Evolutionary conservation across 2,888 invertebrate genomes (phyloP).

Genomic region (Pheosia gnoma): DNA sequence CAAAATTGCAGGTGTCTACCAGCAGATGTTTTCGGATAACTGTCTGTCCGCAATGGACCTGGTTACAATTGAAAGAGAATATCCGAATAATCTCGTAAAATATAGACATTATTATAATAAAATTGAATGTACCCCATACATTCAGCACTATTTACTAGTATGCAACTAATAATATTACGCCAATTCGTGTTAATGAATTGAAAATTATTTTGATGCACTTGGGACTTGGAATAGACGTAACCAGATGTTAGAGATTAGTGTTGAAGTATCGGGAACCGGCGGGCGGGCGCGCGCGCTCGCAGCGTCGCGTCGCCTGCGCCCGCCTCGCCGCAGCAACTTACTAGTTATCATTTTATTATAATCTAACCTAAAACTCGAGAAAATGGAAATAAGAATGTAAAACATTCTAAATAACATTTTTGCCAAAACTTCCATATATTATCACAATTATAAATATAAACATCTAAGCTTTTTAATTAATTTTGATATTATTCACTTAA

Average conservation of each 20-base stretch:
- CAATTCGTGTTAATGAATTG: conserved; percentile 47
- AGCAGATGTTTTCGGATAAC: conserved; percentile 3
- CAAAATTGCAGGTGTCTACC: conserved; percentile 44
- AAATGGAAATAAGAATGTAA: conserved; percentile 66
- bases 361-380: conserved; percentile 64
- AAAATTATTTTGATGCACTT: conserved; percentile 64
- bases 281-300: conserved; percentile 10
- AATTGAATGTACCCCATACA: conserved; percentile 34
- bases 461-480: conserved; percentile 76
- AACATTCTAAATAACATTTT: conserved; percentile 66
- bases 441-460: conserved; percentile 82
- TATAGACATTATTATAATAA: conserved; percentile 12
- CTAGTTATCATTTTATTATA: conserved; percentile 48
- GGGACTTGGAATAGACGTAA: conserved; percentile 43
- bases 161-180: conserved; percentile 20
- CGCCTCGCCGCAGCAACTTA: conserved; percentile 26
- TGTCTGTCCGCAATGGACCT: background rate
- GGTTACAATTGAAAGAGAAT: background rate
- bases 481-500: conserved; percentile 83
- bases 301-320: conserved; percentile 3
- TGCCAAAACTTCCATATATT: conserved; percentile 82
- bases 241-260: conserved; percentile 27
- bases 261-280: conserved; percentile 32
- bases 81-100: conserved; percentile 2
- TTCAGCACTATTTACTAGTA: conserved; percentile 32